A percentile compares a stretch with the other conserved stretches of the same genome.
Evolutionary conservation across 2,113 vertebrate species (phyloP).

Genomic region (Mustela lutreola): DNA sequence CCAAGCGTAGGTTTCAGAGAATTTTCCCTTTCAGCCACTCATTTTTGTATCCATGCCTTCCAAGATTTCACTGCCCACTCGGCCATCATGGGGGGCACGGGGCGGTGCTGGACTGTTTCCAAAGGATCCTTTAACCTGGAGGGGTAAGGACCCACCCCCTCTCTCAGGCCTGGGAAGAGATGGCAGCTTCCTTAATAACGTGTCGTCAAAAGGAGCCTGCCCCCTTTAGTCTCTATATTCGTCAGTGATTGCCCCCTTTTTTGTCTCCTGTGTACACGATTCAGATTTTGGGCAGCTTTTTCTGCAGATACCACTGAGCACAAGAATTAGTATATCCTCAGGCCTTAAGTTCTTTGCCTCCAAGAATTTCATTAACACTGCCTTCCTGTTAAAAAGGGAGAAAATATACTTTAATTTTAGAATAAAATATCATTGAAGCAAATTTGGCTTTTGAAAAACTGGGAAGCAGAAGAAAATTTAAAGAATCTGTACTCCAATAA

Average conservation of each 20-base stretch:
- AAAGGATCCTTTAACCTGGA: background rate
- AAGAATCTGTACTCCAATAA: background rate
- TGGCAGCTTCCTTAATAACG: background rate
- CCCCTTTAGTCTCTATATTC: background rate
- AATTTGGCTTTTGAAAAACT: background rate
- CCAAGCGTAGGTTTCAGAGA: background rate
- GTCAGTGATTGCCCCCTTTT: background rate
- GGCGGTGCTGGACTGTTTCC: background rate
- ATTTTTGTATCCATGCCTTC: background rate
- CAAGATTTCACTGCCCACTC: background rate
- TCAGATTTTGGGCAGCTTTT: background rate
- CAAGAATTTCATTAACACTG: constrained; percentile 13
- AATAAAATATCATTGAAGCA: background rate
- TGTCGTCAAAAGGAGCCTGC: background rate
- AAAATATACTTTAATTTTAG: background rate
- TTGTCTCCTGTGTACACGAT: background rate
- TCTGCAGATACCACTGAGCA: background rate
- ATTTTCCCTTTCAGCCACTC: background rate
- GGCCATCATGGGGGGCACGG: background rate
- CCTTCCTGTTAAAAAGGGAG: background rate
- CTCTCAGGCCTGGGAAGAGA: background rate
- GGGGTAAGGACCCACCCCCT: background rate
- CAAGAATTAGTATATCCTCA: background rate
- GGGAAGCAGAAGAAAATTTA: background rate
- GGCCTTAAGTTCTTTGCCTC: background rate